Percentiles rank a stretch among this genome's conserved stretches.
These are phyloP conservation scores for Crioceris asparagi DNA, from an alignment of 2,888 invertebrate species.

Conservation along the genomic window DNA sequence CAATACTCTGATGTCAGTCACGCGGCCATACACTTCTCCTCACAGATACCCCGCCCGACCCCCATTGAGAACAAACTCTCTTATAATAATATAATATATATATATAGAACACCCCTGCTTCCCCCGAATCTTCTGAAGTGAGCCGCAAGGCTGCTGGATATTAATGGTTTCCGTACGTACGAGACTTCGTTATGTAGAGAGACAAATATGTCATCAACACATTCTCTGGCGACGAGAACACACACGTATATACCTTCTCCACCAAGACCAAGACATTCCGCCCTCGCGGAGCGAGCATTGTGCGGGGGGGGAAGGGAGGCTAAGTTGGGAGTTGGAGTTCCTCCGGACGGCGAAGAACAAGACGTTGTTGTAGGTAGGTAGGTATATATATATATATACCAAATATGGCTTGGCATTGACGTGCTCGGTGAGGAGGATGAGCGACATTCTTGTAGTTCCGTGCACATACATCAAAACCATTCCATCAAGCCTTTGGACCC, in stretches of 20 bases:
- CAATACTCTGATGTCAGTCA: no score
- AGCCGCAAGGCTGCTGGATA: neutral
- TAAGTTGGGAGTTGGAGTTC: neutral
- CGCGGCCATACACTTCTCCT: no score
- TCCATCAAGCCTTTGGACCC: constrained; percentile 33
- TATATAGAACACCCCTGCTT: no score
- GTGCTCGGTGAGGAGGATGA: constrained; percentile 29
- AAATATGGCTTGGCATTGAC: constrained; percentile 35
- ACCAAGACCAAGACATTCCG: constrained; percentile 30
- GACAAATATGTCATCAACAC: constrained; percentile 37
- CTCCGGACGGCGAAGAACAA: constrained; percentile 26
- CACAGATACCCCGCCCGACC: no score
- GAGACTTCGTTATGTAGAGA: constrained; percentile 20
- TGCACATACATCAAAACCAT: constrained; percentile 33
- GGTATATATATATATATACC: no score
- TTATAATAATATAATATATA: no score
- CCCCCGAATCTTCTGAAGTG: no score
- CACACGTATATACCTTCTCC: no score
- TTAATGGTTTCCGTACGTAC: constrained; percentile 6
- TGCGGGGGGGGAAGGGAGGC: constrained; percentile 1
- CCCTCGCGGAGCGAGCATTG: constrained; percentile 23
- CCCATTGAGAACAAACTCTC: no score
- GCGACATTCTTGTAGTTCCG: constrained; percentile 36
- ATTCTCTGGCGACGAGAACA: constrained; percentile 32
- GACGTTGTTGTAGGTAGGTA: no score